Percentiles rank a stretch among this genome's conserved stretches.
Conservation (phyloP, 1,140 invertebrate species). For the Drosophila santomea region DNA sequence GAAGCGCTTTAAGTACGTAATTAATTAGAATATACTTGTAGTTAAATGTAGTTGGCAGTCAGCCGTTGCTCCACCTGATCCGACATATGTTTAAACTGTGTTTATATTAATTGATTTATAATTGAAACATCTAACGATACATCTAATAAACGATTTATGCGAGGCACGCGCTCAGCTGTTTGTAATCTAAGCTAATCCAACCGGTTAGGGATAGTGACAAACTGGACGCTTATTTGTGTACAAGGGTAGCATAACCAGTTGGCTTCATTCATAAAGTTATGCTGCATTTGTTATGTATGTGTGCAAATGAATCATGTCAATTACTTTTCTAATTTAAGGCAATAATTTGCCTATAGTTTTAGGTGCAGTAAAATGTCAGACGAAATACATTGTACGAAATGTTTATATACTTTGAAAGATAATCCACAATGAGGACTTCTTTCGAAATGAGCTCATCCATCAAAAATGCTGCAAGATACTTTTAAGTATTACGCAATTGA, state of each 20-base stretch:
- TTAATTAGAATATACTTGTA: constrained; percentile 44
- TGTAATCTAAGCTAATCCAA: constrained; percentile 33
- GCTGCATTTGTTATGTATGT: background rate
- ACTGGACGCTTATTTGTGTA: background rate
- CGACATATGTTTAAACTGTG: constrained; percentile 12
- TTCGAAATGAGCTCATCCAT: constrained; percentile 9
- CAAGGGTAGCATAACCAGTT: background rate
- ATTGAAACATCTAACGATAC: constrained; percentile 8
- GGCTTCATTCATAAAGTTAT: constrained; percentile 18
- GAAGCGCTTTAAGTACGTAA: constrained; percentile 21
- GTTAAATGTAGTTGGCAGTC: constrained; percentile 33
- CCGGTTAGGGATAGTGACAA: constrained; percentile 38
- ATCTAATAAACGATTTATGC: constrained; percentile 31
- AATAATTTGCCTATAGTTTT: too few species aligned
- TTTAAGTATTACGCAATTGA: constrained; percentile 24
- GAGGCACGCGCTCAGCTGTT: constrained; percentile 47
- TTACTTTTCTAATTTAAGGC: background rate
- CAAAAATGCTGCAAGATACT: constrained; percentile 21
- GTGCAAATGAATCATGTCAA: background rate
- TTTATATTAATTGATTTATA: constrained; percentile 18
- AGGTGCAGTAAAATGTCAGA: too few species aligned
- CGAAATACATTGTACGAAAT: background rate
- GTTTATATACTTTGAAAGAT: background rate
- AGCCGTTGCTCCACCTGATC: background rate
- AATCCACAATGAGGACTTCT: constrained; percentile 7